Evolutionary conservation across 2,113 vertebrate species (phyloP).

Genomic region (Xyliphius kryptos): DNA sequence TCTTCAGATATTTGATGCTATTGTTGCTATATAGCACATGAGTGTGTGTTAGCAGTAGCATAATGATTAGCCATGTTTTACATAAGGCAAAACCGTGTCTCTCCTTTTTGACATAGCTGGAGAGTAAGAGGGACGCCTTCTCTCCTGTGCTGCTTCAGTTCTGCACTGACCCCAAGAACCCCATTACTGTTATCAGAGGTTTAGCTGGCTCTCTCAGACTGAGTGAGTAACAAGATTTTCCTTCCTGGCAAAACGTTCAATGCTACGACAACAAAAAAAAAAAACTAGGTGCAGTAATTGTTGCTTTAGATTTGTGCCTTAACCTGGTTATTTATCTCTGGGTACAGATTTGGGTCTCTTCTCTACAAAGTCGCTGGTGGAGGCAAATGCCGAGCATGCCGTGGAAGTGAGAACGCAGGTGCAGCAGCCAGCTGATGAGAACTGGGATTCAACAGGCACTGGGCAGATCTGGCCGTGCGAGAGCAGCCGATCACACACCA

Average conservation of each 20-base stretch:
- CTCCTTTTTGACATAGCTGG: slow-evolving; percentile 62
- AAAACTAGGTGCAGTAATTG: too few relatives aligned
- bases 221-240: slow-evolving; percentile 61
- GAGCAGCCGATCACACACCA: slow-evolving; percentile 87
- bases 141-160: slow-evolving; percentile 85
- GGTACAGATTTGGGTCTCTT: slow-evolving; percentile 82
- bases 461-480: slow-evolving; percentile 86
- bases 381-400: too few relatives aligned
- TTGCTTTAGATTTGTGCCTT: background rate
- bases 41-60: too few relatives aligned
- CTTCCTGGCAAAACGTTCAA: too few relatives aligned
- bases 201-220: slow-evolving; percentile 82
- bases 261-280: too few relatives aligned
- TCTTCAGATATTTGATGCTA: background rate
- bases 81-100: background rate
- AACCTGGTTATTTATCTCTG: background rate
- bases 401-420: slow-evolving; percentile 89
- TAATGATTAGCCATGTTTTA: background rate
- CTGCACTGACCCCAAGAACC: slow-evolving; percentile 84
- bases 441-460: slow-evolving; percentile 78
- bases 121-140: slow-evolving; percentile 85
- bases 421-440: too few relatives aligned
- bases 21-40: too few relatives aligned
- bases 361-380: slow-evolving; percentile 86
- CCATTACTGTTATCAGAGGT: slow-evolving; percentile 85